Conservation (phyloP, 1,140 invertebrate species). For the Ceratina japonica region DNA sequence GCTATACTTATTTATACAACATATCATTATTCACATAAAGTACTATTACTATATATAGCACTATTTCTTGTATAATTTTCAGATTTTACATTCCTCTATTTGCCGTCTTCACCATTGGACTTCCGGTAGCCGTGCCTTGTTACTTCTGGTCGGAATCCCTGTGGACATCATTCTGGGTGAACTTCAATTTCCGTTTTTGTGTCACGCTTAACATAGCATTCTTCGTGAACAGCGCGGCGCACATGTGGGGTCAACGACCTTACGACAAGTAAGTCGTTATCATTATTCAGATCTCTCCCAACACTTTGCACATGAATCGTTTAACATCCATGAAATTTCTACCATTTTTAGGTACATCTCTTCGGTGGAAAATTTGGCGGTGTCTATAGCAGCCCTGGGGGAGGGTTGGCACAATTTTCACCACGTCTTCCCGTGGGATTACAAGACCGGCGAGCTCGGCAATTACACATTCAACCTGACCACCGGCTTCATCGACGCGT, state of each 20-base stretch:
- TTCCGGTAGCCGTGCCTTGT: slow-evolving; percentile 89
- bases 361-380: slow-evolving; percentile 85
- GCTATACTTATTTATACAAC: too few species aligned
- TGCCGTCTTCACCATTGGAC: slow-evolving; percentile 85
- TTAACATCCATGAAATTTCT: neutral
- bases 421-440: slow-evolving; percentile 94
- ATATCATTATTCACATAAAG: neutral
- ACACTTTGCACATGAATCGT: neutral
- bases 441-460: slow-evolving; percentile 90
- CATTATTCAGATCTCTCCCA: neutral
- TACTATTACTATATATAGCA: too few species aligned
- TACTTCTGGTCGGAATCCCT: slow-evolving; percentile 91
- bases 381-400: slow-evolving; percentile 86
- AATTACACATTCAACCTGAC: slow-evolving; percentile 84
- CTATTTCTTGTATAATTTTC: neutral
- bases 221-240: slow-evolving; percentile 95
- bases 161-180: slow-evolving; percentile 90
- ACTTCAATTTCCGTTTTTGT: slow-evolving; percentile 90
- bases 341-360: slow-evolving; percentile 83
- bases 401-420: slow-evolving; percentile 98
- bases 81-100: slow-evolving; percentile 89
- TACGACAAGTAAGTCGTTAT: slow-evolving; percentile 89
- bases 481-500: slow-evolving; percentile 86
- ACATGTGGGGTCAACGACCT: slow-evolving; percentile 92
- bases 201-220: slow-evolving; percentile 94